phyloP scores from a whole-genome alignment of 2,113 vertebrate genomes.

The Corynorhinus townsendii region DNA sequence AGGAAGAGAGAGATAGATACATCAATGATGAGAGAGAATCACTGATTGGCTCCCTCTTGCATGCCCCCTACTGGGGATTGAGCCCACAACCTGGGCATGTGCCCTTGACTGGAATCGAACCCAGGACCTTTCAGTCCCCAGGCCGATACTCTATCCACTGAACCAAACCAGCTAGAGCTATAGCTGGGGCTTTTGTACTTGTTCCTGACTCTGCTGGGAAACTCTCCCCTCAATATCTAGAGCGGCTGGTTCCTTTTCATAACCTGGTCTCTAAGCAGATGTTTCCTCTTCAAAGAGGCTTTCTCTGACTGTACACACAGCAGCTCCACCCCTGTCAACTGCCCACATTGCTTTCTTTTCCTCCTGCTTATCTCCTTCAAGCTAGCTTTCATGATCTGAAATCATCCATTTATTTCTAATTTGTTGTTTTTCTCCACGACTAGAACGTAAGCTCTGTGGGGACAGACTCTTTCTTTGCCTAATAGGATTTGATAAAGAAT shows the following conservation, averaged over 20 bases:
- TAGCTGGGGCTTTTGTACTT: neutral
- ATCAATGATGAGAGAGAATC: no score
- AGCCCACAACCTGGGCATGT: no score
- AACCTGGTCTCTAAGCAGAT: neutral
- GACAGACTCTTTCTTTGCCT: neutral
- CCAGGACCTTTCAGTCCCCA: no score
- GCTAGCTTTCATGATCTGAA: neutral
- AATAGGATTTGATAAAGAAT: neutral
- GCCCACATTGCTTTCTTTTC: neutral
- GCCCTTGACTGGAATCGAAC: no score
- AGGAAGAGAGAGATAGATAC: no score
- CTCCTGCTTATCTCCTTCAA: neutral
- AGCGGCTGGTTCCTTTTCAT: neutral
- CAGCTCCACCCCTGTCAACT: no score
- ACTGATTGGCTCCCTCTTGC: no score
- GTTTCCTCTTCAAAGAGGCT: neutral
- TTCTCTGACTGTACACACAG: neutral
- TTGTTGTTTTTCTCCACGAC: neutral
- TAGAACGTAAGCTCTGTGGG: neutral
- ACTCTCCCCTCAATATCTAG: neutral
- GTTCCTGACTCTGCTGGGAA: neutral
- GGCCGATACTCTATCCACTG: no score
- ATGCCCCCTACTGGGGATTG: no score
- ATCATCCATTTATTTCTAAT: neutral
- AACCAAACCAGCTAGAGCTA: no score